Percentiles rank a stretch among this genome's conserved stretches.
Conservation (phyloP, 2,888 invertebrate species). For the Frankliniella fusca region DNA sequence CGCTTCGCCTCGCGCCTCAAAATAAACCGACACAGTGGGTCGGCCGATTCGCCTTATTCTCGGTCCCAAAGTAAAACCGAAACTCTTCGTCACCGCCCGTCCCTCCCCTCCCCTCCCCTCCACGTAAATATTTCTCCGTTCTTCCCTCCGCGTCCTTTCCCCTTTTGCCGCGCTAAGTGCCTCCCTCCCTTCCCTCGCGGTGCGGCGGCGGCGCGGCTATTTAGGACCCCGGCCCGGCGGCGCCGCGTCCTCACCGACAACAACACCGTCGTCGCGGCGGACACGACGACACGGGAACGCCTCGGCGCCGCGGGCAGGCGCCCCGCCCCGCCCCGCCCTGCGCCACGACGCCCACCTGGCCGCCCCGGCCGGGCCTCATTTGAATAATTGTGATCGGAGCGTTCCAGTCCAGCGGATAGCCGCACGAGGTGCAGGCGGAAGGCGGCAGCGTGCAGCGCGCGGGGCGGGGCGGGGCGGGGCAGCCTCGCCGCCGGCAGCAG, state of each 20-base stretch:
- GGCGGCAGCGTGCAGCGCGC: too few relatives aligned
- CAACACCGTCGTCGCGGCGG: neutral
- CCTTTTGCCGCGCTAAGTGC: too few relatives aligned
- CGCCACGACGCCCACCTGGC: neutral
- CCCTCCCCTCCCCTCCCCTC: too few relatives aligned
- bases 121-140: too few relatives aligned
- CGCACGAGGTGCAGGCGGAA: neutral
- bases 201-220: neutral
- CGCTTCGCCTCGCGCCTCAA: neutral
- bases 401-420: neutral
- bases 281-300: neutral
- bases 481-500: too few relatives aligned
- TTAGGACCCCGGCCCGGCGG: neutral
- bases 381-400: constrained; percentile 10
- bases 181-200: too few relatives aligned
- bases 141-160: too few relatives aligned
- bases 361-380: neutral
- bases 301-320: too few relatives aligned
- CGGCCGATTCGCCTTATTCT: neutral
- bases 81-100: too few relatives aligned
- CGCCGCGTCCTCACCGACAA: neutral
- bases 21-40: too few relatives aligned
- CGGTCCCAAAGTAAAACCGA: neutral
- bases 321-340: too few relatives aligned
- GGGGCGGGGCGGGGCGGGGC: too few relatives aligned